Evolutionary conservation across 2,113 vertebrate species (phyloP), one percentile per base, ranked within the genome.

Genomic region (Sylvietta virens): DNA sequence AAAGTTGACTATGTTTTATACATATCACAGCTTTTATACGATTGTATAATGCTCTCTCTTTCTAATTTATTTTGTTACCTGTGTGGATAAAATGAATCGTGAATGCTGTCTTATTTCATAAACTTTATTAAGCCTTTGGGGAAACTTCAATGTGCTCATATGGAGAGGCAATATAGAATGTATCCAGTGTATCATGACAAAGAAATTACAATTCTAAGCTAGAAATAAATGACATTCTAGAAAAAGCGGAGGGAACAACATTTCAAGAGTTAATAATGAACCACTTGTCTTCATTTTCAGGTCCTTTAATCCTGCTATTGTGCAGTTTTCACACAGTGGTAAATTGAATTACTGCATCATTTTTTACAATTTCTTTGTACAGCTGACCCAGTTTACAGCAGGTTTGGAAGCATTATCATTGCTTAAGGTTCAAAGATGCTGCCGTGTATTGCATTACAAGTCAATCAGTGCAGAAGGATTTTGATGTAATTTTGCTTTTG

Each of bases 261-360:
- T 84, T 91, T 87, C 94, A 95, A 71, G 94, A 96, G 95, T 97
- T 96, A 97, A 95, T 92, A 95, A 94, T 85, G 94, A 94, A 84
- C 86, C 80, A 97, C 95, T 96, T 96, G 92, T 96, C 96, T 97
- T 96, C 94, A 95, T 94, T 96, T 91, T 81, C 88, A 95, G 69
- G 85, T 81, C 88, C 92, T 95, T 96, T 97, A 96, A 97, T 97
- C 94, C 90, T 90, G 87, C 90, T 84, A 88, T 93, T 92, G 95
- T 94, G 86, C 73, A 76, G 84, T 92, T 95, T 94, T 94, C 91
- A 96, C 86, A 96, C 77, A 95, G 86, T 80, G 86, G 86, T 94
- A 88, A 94, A 96, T 94, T 95, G 96, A 97, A 97, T 97, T 96
- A 95, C 94, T 54, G 83, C 91, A 94, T 96, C 86, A 93, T 95